Base-by-base conservation (phyloP, 2,888 invertebrate genomes). In the Buathra laborator region DNA sequence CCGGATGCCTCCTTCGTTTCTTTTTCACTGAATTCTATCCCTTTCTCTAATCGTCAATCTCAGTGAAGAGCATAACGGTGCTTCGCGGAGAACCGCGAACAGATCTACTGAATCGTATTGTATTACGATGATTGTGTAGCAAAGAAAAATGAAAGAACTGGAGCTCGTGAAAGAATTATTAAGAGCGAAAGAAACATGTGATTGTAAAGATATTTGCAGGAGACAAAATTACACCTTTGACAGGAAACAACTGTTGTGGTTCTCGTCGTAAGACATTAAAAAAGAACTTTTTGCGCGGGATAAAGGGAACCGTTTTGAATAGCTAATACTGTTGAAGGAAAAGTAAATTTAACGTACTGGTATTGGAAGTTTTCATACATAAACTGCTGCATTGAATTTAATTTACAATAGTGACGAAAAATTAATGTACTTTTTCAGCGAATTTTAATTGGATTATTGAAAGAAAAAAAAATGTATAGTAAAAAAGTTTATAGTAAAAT, bases 1-100 rank as follows among this genome's bases (percentile, higher is more conserved):
- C 14, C 14, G 43, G 53, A 71, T 71, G 71, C 46, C 44, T 24
- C 19, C 14, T 44, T 14, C 9, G 46, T 67, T 67, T 46, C 2
- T 10, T 67, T 24, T 46, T 48, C 37, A 37, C 0, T 9, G 37
- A 37, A 37, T 48, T 48, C n/a, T 48, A 14, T 48, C 12, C 48
- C 48, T 12, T 14, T 10, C 48, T 48, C 48, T 48, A 48, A n/a
- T 48, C 48, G 48, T 48, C 48, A n/a, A 48, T 48, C 48, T n/a
- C 48, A 48, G 48, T 48, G 10, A 37, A 37, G 48, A 48, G 12
- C n/a, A n/a, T 48, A 48, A 48, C 48, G 48, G 48, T 48, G 14
- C 48, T 12, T 12, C 48, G 48, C 48, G 48, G 48, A 48, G 9
- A 48, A 48, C 12, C n/a, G 48, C 48, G 12, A 12, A 9, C 10